Base-by-base conservation (phyloP, 2,113 vertebrate species). In the mouse (Mus musculus) region DNA sequence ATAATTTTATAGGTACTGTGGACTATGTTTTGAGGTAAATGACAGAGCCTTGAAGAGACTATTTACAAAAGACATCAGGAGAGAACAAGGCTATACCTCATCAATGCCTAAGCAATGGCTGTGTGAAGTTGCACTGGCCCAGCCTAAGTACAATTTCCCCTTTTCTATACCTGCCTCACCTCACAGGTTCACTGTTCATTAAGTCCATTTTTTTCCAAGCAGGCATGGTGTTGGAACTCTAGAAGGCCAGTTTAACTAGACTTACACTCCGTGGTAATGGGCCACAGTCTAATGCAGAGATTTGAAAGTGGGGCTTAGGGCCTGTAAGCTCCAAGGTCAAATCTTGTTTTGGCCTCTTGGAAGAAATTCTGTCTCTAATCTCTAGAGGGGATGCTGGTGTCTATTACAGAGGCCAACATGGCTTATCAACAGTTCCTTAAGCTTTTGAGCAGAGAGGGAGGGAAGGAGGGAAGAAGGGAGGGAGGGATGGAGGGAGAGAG, bases 381-480 rank as follows among this genome's bases (percentile, higher is more conserved):
- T 56, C 80, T n/a, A 61, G 92, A 87, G 81, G 19, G 39, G 46
- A 22, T 36, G 42, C 88, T 63, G 28, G 10, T 90, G 22, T 49
- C 42, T 12, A n/a, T 76, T 24, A 59, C 4, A 93, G 71, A 88
- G 30, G 63, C 1, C 0, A 10, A 28, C 33, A 39, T 80, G 24
- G 59, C 49, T 91, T 14, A 33, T 22, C 69, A 75, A 19, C 33
- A 73, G 39, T 89, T 61, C 42, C 49, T 36, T 88, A 77, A 54
- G 67, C 33, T 78, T 89, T 88, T 65, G 95, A 90, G 80, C 56
- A 95, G 69, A 93, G 49, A 84, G 16, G 65, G 30, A 86, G 52
- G 3, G 10, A 78, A 11, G 59, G 12, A 81, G 84, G 90, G 39
- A 80, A 39, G 63, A 36, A 56, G 73, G 33, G 54, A 30, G 4